Percentiles rank a stretch among this genome's conserved stretches.
Evolutionary conservation across 2,113 vertebrate species (phyloP).

Genomic region (Leucopternis melanops): DNA sequence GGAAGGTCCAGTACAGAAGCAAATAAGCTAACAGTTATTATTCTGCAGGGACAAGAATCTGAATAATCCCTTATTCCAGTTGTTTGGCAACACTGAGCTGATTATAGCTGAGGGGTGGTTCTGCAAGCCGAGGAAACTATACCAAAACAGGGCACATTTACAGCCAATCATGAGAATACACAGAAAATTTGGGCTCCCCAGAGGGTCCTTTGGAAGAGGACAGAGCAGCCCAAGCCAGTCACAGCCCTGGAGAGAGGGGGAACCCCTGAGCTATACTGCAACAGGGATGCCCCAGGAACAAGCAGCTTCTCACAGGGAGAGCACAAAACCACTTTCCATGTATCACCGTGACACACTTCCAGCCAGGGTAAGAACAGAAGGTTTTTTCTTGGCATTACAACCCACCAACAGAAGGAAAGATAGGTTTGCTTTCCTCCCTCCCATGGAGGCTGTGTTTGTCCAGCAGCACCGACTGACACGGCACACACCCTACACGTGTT

Average conservation of each 20-base stretch:
- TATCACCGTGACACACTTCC: background rate
- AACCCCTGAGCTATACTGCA: background rate
- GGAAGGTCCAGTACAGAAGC: slow-evolving; percentile 18
- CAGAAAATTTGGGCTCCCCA: background rate
- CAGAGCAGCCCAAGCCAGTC: background rate
- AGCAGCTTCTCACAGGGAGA: background rate
- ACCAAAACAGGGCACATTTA: background rate
- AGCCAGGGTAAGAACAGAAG: background rate
- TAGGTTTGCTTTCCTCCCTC: background rate
- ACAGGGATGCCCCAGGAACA: fast-evolving
- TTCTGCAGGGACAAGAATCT: background rate
- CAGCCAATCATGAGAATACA: background rate
- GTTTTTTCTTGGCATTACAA: background rate
- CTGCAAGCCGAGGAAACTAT: background rate
- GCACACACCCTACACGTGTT: fast-evolving
- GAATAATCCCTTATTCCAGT: slow-evolving; percentile 1
- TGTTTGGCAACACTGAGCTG: slow-evolving; percentile 8
- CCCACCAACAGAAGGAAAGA: background rate
- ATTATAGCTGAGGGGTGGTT: background rate
- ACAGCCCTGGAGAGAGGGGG: background rate
- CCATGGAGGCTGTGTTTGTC: background rate
- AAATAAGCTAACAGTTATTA: slow-evolving; percentile 9
- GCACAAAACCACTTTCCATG: background rate
- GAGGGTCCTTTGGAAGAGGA: background rate
- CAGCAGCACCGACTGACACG: background rate